These are phyloP conservation scores for Scaptomyza montana DNA, from an alignment of 1,140 invertebrate genomes.

Conservation along the genomic window DNA sequence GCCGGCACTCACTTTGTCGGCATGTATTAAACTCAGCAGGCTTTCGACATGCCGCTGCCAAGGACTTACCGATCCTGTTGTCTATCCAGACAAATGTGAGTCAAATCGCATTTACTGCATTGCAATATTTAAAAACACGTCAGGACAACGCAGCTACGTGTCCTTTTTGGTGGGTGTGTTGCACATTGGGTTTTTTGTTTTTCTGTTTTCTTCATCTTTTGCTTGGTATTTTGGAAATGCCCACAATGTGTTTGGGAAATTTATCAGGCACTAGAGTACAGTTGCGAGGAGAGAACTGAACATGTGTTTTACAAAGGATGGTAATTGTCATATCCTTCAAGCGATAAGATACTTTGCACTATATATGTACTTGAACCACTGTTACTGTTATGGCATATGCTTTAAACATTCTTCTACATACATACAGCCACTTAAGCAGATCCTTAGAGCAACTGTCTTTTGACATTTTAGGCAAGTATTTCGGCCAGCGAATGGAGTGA, in stretches of 20 bases:
- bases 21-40: constrained; percentile 17
- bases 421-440: constrained; percentile 7
- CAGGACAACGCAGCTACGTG: constrained; percentile 31
- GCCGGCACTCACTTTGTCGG: constrained; percentile 31
- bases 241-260: constrained; percentile 45
- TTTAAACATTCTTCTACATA: background rate
- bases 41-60: background rate
- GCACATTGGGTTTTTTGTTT: constrained; percentile 17
- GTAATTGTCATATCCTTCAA: constrained; percentile 10
- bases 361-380: constrained; percentile 9
- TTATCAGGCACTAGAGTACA: constrained; percentile 29
- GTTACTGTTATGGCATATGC: background rate
- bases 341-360: constrained; percentile 32
- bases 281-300: constrained; percentile 12
- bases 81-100: constrained; percentile 9
- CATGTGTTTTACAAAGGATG: constrained; percentile 39
- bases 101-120: constrained; percentile 22
- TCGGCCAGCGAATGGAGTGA: background rate
- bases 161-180: constrained; percentile 34
- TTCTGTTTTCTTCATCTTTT: background rate
- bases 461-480: no score
- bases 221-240: constrained; percentile 26
- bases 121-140: background rate
- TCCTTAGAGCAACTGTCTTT: background rate
- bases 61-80: constrained; percentile 11